Evolutionary conservation across 2,113 vertebrate species (phyloP), one percentile per base, ranked within the genome.

Genomic region (Mesembrinibis cayennensis): DNA sequence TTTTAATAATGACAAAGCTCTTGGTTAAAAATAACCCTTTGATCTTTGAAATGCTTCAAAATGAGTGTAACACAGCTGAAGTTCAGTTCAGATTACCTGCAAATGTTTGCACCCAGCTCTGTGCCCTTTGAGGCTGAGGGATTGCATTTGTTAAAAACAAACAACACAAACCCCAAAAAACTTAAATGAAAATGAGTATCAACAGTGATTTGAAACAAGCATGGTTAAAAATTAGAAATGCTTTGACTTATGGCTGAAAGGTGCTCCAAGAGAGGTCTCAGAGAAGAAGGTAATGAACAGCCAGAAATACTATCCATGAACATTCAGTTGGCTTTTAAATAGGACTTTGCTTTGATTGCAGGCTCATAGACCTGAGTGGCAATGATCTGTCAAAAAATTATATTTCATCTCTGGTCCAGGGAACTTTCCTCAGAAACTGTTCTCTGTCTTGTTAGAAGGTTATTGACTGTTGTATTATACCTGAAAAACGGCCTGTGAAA

Each of bases 91-190:
- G 70, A 59, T 53, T 38, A 27, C 23, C 49, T 65, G 23, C 17
- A 69, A 45, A 49, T 2, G 4, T 62, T 72, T 53, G 38, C 11
- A 16, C 8, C 5, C 38, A 34, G 27, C 30, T 5, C 11, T 8
- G 23, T 70, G 62, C 34, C 52, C 36, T 63, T 30, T 63, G 70
- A 59, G 59, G 42, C 36, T 12, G 40, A 70, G 42, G 73, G 32
- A 21, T 25, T 18, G 30, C 20, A 59, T 49, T 73, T 69, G 18
- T 62, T 77, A 32, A 55, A 77, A 67, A 69, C 40, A 69, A n/a
- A 17, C 13, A 50, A 2, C 36, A 59, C 16, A 52, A 22, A 0
- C 0, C 21, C 9, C 29, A 15, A 4, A 2, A 34, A 59, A 56
- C 36, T 77, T 82, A 70, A 69, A 79, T 74, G 44, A 59, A 77